These are phyloP conservation scores for Xestobium rufovillosum DNA, from an alignment of 2,888 invertebrate genomes.

Conservation along the genomic window DNA sequence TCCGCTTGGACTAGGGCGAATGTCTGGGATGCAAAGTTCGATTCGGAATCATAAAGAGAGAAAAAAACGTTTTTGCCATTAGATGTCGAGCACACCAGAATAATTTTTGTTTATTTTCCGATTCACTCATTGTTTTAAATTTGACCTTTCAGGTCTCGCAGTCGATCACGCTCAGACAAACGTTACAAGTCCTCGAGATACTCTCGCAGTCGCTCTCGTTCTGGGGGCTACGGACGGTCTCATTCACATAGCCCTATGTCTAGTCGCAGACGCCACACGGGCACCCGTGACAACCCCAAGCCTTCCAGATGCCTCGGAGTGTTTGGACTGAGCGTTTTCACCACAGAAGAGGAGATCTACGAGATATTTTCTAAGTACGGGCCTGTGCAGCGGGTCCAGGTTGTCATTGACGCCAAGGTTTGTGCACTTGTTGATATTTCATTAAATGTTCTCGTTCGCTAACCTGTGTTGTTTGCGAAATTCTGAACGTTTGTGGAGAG, in stretches of 20 bases:
- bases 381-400: slow-evolving; percentile 83
- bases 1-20: slow-evolving; percentile 32
- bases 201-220: slow-evolving; percentile 55
- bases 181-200: slow-evolving; percentile 50
- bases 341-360: slow-evolving; percentile 84
- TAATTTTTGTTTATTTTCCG: no score
- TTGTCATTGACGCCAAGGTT: slow-evolving; percentile 94
- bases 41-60: no score
- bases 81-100: no score
- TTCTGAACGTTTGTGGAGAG: no score
- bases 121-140: no score
- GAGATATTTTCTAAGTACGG: slow-evolving; percentile 92
- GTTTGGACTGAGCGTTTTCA: slow-evolving; percentile 89
- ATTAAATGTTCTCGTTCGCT: no score
- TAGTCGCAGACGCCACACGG: slow-evolving; percentile 66
- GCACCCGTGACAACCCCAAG: slow-evolving; percentile 79
- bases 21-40: slow-evolving; percentile 32
- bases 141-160: slow-evolving; percentile 48
- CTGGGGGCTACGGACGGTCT: slow-evolving; percentile 54
- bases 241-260: slow-evolving; percentile 79
- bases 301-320: slow-evolving; percentile 88
- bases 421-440: slow-evolving; percentile 21
- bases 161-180: slow-evolving; percentile 54
- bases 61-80: no score
- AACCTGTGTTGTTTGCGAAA: no score